Evolutionary conservation across 1,140 invertebrate genomes (phyloP), one percentile per base, ranked within the genome.

Genomic region (Nasonia longicornis): DNA sequence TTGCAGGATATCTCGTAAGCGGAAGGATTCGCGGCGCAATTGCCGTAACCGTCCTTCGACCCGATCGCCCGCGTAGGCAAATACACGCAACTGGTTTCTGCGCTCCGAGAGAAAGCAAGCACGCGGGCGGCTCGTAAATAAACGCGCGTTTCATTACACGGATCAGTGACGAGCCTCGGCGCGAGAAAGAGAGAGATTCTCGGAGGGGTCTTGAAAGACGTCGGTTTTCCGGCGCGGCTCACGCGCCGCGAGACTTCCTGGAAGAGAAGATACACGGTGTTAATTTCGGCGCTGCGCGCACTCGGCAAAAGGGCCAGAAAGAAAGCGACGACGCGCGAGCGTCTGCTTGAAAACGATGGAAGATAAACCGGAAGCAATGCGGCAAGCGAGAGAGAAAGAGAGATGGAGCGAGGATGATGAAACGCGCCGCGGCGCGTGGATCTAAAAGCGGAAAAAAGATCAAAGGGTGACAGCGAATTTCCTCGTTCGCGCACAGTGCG

Each of bases 251-350:
- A 26, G 26, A 29, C 4, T 52, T 73, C 83, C 80, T 67, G 83
- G 72, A 73, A 52, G 69, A 14, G 78, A 52, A 81, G 67, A 26
- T 70, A 70, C 58, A 58, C 74, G 71, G 67, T 85, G 71, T 74
- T 80, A 80, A 80, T 80, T 80, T 80, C 58, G 69, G 35, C 58
- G 52, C 26, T 35, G 58, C n/a, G 58, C 63, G 48, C 10, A 2
- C 14, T 26, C 26, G 38, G 69, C 20, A 67, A 78, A 82, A 66
- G 16, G 3, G 20, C 0, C 52, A 58, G 14, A 80, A 70, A 71
- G 20, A 66, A 69, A 31, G 29, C 22, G 22, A 80, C 66, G 48
- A 58, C 38, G 45, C 10, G 26, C 26, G 26, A 26, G 35, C 38
- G 38, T 16, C 2, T 26, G 35, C 42, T 80, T 74, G 10, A 66